Evolutionary conservation across 2,113 vertebrate genomes (phyloP).

Genomic region (Hippocampus guttulatus): DNA sequence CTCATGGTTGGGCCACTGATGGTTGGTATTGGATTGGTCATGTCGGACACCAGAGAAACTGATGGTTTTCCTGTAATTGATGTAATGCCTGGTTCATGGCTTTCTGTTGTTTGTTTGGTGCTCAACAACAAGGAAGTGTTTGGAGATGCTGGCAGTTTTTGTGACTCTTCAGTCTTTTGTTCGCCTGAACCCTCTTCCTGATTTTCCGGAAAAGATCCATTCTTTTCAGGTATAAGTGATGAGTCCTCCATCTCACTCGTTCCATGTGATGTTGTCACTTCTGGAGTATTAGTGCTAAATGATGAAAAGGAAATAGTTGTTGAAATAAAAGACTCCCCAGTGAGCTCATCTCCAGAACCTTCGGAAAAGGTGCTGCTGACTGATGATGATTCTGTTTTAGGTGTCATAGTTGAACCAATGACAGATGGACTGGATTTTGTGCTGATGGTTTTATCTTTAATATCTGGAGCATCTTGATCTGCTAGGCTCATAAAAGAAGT

Average conservation of each 20-base stretch:
- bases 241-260: not conserved
- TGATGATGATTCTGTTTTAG: not conserved
- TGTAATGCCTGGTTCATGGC: not conserved
- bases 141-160: not conserved
- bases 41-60: not conserved
- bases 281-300: not conserved
- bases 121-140: not conserved
- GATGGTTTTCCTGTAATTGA: not conserved
- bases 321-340: not conserved
- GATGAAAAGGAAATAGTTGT: not conserved
- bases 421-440: not conserved
- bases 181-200: not conserved
- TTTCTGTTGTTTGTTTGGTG: slow-evolving; percentile 8
- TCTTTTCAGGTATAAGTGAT: not conserved
- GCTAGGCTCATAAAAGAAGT: not conserved
- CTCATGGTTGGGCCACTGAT: not conserved
- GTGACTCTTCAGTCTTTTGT: not conserved
- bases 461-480: not conserved
- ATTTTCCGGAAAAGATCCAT: not conserved
- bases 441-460: not conserved
- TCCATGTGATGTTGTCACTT: not conserved
- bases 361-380: rapidly evolving
- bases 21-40: not conserved
- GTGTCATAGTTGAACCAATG: not conserved
- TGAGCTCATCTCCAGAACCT: slow-evolving; percentile 4